These are phyloP conservation scores for Tanypteryx hageni DNA, from an alignment of 2,888 invertebrate species.

Conservation along the genomic window DNA sequence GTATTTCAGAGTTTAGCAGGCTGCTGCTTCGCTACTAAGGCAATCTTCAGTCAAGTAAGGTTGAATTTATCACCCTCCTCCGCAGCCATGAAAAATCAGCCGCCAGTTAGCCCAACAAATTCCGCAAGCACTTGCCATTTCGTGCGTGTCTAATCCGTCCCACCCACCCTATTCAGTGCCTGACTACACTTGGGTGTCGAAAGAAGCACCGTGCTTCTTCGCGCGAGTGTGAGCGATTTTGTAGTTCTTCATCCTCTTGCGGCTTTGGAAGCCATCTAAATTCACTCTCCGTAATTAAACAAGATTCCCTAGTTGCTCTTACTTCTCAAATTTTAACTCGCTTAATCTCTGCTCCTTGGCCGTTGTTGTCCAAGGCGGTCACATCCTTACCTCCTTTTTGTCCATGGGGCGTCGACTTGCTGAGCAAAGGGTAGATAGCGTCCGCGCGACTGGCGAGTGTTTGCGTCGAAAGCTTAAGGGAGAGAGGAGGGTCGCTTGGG, in stretches of 20 bases:
- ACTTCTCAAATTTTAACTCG: constrained; percentile 32
- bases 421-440: constrained; percentile 39
- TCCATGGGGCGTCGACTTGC: constrained; percentile 55
- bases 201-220: constrained; percentile 50
- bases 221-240: constrained; percentile 33
- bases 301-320: constrained; percentile 52
- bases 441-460: constrained; percentile 56
- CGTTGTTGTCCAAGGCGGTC: constrained; percentile 47
- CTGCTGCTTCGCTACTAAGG: constrained; percentile 56
- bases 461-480: constrained; percentile 47
- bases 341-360: constrained; percentile 44
- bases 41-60: constrained; percentile 66
- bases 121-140: constrained; percentile 57
- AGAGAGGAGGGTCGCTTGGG: constrained; percentile 6
- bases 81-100: constrained; percentile 66
- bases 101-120: constrained; percentile 63
- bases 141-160: constrained; percentile 45
- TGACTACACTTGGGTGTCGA: constrained; percentile 61
- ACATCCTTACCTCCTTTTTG: constrained; percentile 29
- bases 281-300: constrained; percentile 51
- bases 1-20: constrained; percentile 54
- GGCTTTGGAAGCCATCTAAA: constrained; percentile 56
- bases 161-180: constrained; percentile 40
- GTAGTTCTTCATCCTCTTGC: constrained; percentile 53
- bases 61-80: constrained; percentile 66